phyloP scores from a whole-genome alignment of 2,888 invertebrate genomes.

The Cynaeus angustus region DNA sequence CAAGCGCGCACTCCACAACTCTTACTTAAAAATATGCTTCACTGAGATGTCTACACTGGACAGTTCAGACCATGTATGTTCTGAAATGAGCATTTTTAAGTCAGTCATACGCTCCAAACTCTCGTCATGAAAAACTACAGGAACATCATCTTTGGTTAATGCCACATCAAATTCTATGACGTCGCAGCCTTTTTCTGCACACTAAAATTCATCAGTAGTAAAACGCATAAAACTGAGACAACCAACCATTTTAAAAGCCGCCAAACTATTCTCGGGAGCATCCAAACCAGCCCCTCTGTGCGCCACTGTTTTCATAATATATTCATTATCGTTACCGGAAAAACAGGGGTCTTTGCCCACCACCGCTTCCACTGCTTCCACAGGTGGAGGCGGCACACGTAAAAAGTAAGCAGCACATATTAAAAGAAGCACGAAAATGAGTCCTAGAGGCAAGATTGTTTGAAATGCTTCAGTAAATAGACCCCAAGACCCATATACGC shows the following conservation, averaged over 20 bases:
- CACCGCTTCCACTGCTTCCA: conserved; percentile 72
- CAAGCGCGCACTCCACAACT: conserved; percentile 10
- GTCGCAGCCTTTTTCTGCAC: conserved; percentile 81
- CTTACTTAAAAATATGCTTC: conserved; percentile 81
- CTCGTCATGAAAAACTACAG: conserved; percentile 85
- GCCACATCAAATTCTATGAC: conserved; percentile 86
- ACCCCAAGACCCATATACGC: conserved; percentile 63
- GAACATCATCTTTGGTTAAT: conserved; percentile 82
- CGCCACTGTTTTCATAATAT: conserved; percentile 78
- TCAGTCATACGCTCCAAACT: conserved; percentile 80
- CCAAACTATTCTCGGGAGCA: conserved; percentile 87
- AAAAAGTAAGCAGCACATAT: conserved; percentile 71
- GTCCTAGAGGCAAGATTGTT: conserved; percentile 64
- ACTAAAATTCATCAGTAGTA: conserved; percentile 72
- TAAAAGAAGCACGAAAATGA: conserved; percentile 61
- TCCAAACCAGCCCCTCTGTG: conserved; percentile 85
- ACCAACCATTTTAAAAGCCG: conserved; percentile 81
- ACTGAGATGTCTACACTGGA: conserved; percentile 78
- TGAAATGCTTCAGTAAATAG: conserved; percentile 63
- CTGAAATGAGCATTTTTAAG: conserved; percentile 72
- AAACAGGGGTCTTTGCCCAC: conserved; percentile 72
- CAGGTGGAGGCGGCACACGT: conserved; percentile 72
- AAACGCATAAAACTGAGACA: conserved; percentile 10
- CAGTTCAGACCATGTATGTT: conserved; percentile 78
- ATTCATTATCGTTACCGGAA: conserved; percentile 71